phyloP scores from a whole-genome alignment of 92 coral and sea anemone genomes.

The Montipora capitata region DNA sequence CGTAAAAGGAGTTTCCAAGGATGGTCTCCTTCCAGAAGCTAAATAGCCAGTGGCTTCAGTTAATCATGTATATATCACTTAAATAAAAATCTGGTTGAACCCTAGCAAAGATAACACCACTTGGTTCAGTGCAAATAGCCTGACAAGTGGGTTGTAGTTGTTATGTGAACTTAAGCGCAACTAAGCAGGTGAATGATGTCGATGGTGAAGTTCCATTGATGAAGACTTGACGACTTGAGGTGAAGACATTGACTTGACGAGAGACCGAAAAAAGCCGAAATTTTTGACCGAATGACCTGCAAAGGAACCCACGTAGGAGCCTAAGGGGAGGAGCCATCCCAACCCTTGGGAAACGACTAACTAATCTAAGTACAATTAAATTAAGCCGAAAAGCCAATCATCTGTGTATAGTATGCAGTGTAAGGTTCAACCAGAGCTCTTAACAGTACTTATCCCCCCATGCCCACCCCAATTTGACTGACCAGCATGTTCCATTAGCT shows the following conservation, averaged over 20 bases:
- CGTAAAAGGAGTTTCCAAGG: background rate
- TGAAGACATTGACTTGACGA: background rate
- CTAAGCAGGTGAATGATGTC: constrained; percentile 5
- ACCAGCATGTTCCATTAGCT: background rate
- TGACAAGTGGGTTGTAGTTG: background rate
- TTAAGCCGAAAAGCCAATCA: constrained; percentile 4
- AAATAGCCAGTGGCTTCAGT: background rate
- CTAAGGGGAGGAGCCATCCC: too few relatives aligned
- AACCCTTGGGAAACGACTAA: background rate
- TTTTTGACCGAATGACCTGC: too few relatives aligned
- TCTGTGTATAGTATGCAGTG: background rate
- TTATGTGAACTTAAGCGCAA: background rate
- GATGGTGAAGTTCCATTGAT: background rate
- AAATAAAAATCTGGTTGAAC: constrained; percentile 6
- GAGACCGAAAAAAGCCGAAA: too few relatives aligned
- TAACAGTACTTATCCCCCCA: background rate
- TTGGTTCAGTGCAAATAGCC: background rate
- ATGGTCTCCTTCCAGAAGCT: background rate
- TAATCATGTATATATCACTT: background rate
- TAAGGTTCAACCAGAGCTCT: constrained; percentile 5
- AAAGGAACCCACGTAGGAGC: too few relatives aligned
- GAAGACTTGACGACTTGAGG: background rate
- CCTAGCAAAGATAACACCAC: background rate
- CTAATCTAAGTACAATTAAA: background rate
- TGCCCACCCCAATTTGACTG: constrained; percentile 5